These are phyloP conservation scores for Oncorhynchus gorbuscha DNA, from an alignment of 2,113 vertebrate species.

Conservation along the genomic window DNA sequence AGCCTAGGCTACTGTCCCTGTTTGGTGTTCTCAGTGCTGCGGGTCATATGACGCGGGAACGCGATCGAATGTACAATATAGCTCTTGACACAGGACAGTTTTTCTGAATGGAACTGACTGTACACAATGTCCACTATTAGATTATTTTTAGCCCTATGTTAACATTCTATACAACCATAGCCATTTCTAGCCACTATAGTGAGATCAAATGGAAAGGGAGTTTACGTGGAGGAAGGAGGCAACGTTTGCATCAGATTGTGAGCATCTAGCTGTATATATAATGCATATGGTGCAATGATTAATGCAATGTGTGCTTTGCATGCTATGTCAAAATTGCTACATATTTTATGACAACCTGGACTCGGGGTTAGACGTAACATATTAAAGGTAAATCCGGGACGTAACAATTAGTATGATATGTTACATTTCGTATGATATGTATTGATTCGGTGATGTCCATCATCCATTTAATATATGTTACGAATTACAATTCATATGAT, in stretches of 20 bases:
- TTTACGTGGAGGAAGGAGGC: background rate
- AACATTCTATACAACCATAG: background rate
- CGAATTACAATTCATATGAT: no score
- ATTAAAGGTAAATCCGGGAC: no score
- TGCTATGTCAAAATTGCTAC: conserved; percentile 9
- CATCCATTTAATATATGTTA: no score
- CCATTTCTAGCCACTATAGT: background rate
- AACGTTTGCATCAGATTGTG: conserved; percentile 2
- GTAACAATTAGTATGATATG: no score
- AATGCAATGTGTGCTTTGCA: conserved; percentile 27
- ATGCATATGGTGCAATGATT: conserved; percentile 17
- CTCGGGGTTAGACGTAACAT: no score
- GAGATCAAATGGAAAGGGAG: background rate
- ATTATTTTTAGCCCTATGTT: background rate
- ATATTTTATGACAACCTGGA: background rate
- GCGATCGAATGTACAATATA: no score
- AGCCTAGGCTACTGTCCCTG: no score
- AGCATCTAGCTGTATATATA: conserved; percentile 12
- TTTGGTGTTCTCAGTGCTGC: no score
- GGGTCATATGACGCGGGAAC: no score
- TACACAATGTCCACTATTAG: no score
- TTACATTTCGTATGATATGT: no score
- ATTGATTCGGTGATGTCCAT: no score
- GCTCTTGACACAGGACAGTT: background rate
- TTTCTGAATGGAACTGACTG: background rate